Percentiles rank a stretch among this genome's conserved stretches.
These are phyloP conservation scores for Apocrypta bakeri DNA, from an alignment of 1,140 invertebrate species.

Conservation along the genomic window DNA sequence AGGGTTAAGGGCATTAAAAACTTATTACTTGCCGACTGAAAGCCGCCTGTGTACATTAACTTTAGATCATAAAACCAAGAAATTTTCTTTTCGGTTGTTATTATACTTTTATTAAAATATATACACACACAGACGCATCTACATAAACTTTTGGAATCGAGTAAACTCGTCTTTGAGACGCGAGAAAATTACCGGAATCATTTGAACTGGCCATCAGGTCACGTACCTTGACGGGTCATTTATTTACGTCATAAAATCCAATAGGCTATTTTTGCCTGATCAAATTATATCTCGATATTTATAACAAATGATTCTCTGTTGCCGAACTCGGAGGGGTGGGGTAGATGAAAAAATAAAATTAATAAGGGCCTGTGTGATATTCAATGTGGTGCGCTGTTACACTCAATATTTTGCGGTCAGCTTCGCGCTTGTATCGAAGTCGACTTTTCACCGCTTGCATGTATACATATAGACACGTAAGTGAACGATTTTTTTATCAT, in stretches of 20 bases:
- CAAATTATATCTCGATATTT: background rate
- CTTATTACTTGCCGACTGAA: slow-evolving; percentile 39
- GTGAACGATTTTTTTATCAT: slow-evolving; percentile 32
- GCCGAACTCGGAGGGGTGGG: background rate
- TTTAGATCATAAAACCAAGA: slow-evolving; percentile 20
- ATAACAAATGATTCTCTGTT: background rate
- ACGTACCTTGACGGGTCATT: background rate
- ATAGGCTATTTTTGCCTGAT: background rate
- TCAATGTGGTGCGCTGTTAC: too few species aligned
- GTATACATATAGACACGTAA: too few species aligned
- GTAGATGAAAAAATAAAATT: background rate
- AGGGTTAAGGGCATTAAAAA: slow-evolving; percentile 45
- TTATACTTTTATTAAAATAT: background rate
- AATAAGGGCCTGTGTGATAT: too few species aligned
- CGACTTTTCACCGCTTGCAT: slow-evolving; percentile 32
- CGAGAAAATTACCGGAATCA: background rate
- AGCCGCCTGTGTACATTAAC: slow-evolving; percentile 12
- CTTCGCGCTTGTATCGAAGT: slow-evolving; percentile 33
- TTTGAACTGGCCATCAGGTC: background rate
- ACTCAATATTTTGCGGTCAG: slow-evolving; percentile 43
- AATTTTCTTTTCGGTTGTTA: slow-evolving; percentile 4
- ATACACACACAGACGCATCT: background rate
- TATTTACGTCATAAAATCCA: background rate
- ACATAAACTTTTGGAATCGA: too few species aligned
- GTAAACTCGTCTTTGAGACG: background rate